Conservation (phyloP, 2,797 vertebrate genomes). For the Phoebastria nigripes region DNA sequence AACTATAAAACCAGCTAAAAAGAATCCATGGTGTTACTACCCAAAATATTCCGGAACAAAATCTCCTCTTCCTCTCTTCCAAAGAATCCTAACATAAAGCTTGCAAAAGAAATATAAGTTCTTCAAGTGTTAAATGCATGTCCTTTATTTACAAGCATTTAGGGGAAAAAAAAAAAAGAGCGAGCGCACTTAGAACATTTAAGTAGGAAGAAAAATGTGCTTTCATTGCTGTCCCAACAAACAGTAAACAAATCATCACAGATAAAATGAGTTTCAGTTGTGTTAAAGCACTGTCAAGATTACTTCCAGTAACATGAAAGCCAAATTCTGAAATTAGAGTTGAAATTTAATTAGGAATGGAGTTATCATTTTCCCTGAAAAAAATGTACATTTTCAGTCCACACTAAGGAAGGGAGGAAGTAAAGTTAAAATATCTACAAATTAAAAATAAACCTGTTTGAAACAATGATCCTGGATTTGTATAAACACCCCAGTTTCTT, state of each 20-base stretch:
- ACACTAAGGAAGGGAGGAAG: neutral
- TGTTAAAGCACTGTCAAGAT: neutral
- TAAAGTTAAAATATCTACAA: neutral
- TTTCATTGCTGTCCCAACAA: neutral
- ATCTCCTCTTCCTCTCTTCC: neutral
- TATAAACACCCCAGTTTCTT: neutral
- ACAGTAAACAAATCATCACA: neutral
- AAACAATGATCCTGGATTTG: neutral
- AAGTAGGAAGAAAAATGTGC: neutral
- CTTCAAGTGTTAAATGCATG: neutral
- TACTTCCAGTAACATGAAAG: neutral
- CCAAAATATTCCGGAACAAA: neutral
- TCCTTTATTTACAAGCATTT: neutral
- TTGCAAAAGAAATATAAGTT: neutral
- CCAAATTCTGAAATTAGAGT: neutral
- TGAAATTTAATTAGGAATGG: neutral
- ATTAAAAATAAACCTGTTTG: neutral
- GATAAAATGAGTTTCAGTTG: neutral
- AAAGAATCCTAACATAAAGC: neutral
- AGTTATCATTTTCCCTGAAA: neutral
- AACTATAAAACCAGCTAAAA: neutral
- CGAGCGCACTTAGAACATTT: neutral
- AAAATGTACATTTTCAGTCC: neutral
- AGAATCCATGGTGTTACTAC: neutral
- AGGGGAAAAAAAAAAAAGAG: too few relatives aligned